phyloP scores from a whole-genome alignment of 2,888 invertebrate genomes.

The Holacanthella duospinosa region DNA sequence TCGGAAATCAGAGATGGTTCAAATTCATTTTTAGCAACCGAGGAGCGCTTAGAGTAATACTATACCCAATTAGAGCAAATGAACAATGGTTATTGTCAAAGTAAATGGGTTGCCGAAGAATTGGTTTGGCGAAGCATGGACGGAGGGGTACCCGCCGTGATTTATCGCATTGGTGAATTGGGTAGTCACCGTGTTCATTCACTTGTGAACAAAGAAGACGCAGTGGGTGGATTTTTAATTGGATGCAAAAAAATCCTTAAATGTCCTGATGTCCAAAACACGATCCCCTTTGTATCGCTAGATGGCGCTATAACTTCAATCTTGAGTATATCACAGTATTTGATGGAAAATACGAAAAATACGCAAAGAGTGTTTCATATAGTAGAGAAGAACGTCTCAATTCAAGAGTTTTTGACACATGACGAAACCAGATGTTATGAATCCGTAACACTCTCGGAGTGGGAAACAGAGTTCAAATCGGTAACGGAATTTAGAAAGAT shows the following conservation, averaged over 20 bases:
- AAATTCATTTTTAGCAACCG: background rate
- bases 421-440: no score
- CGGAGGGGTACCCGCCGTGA: background rate
- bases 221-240: background rate
- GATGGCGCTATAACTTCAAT: background rate
- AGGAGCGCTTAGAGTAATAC: background rate
- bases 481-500: no score
- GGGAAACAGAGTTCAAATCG: background rate
- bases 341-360: background rate
- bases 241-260: background rate
- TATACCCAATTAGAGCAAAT: background rate
- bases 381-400: background rate
- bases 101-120: background rate
- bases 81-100: background rate
- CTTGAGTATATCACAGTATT: background rate
- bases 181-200: background rate
- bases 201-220: background rate
- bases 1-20: background rate
- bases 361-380: background rate
- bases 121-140: background rate
- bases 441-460: background rate
- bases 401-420: no score
- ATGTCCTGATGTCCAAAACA: background rate
- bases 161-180: background rate
- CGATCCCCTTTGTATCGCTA: background rate